Percentiles rank a stretch among this genome's conserved stretches.
Conservation (phyloP, 2,797 vertebrate species). For the Syngnathus acus region DNA sequence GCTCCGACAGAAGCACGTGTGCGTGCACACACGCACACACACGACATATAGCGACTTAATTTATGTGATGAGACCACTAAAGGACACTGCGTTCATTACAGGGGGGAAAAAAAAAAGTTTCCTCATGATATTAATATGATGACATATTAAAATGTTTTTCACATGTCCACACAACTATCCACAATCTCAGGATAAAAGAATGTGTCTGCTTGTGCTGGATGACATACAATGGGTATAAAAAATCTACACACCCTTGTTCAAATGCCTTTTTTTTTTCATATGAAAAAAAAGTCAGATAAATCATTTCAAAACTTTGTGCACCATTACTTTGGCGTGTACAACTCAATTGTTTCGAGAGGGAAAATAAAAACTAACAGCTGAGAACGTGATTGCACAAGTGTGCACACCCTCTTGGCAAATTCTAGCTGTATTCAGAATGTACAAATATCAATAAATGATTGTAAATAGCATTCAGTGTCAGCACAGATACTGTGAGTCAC, state of each 20-base stretch:
- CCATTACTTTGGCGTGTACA: neutral
- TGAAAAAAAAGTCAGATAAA: neutral
- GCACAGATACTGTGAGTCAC: no score
- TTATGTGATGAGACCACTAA: slow-evolving; percentile 43
- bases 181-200: neutral
- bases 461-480: no score
- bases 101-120: neutral
- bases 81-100: slow-evolving; percentile 34
- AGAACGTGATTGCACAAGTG: neutral
- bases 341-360: neutral
- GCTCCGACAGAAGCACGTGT: slow-evolving; percentile 4
- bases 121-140: neutral
- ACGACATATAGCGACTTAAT: slow-evolving; percentile 38
- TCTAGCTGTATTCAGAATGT: neutral
- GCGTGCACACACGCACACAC: slow-evolving; percentile 10
- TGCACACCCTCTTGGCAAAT: no score
- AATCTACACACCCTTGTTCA: neutral
- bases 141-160: neutral
- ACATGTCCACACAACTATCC: neutral
- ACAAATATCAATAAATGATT: neutral
- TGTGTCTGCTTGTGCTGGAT: neutral
- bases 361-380: neutral
- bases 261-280: neutral
- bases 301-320: neutral
- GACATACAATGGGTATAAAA: neutral